Evolutionary conservation across 2,888 invertebrate genomes (phyloP), one percentile per base, ranked within the genome.

Genomic region (Chrysodeixis includens): DNA sequence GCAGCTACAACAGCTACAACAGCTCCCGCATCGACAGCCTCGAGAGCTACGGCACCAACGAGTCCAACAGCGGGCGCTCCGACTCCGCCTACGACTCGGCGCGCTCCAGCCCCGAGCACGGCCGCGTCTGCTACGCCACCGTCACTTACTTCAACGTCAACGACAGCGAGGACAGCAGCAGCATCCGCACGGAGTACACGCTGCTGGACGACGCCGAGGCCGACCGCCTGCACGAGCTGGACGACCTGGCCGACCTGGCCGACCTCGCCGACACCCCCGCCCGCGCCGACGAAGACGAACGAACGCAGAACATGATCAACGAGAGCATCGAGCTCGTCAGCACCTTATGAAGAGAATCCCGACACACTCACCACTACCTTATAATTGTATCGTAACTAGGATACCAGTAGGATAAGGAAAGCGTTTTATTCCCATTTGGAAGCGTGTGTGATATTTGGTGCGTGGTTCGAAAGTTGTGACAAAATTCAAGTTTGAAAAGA

Each of bases 61-160:
- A 90, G 1, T 90, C 89, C 0, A 88, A 88, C 76, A 81, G 75
- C 26, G 65, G 49, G 12, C 71, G 91, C 0, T 90, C 93, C 0
- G 95, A 95, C 72, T 95, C 95, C 0, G 95, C 95, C 0, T 95
- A 95, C 66, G 92, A 93, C 51, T 95, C 95, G 0, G 90, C 91
- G 0, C 79, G 93, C 1, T 92, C 92, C 75, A 93, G 91, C 56
- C 94, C 94, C 0, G 86, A 89, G 0, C 79, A 88, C 22, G 79
- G 84, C 0, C 78, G 91, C 7, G 90, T 93, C 1, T 93, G 92
- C 81, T 93, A 93, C 74, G 93, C 94, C 1, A 92, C 94, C 0
- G 93, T 93, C 12, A 92, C 94, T 0, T 94, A 94, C 74, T 93
- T 93, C 82, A 93, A 93, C 63, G 92, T 93, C 0, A 93, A 93